phyloP scores from a whole-genome alignment of 2,888 invertebrate genomes.

The Drosophila affinis region DNA sequence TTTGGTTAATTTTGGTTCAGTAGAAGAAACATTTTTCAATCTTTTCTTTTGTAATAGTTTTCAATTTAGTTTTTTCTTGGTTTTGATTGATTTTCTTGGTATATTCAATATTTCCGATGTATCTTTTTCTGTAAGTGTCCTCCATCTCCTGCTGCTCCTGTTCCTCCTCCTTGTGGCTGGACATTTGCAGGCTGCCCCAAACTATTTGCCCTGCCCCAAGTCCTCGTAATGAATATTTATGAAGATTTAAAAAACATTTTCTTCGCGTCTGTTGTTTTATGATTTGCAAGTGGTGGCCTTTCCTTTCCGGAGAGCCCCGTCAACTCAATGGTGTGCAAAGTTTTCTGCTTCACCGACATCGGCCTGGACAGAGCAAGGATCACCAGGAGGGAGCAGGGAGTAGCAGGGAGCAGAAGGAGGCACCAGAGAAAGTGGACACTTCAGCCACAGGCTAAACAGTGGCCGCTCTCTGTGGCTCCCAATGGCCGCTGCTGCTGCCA shows the following conservation, averaged over 20 bases:
- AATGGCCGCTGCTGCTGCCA: conserved; percentile 28
- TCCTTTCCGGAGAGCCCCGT: conserved; percentile 50
- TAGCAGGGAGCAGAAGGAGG: no score
- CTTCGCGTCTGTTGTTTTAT: conserved; percentile 81
- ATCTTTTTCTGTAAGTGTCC: not conserved
- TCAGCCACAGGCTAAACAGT: conserved; percentile 36
- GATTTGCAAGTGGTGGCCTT: conserved; percentile 80
- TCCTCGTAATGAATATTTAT: conserved; percentile 82
- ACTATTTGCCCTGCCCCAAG: conserved; percentile 69
- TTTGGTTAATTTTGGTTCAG: no score
- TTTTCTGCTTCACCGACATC: conserved; percentile 50
- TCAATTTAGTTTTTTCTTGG: not conserved
- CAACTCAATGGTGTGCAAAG: conserved; percentile 77
- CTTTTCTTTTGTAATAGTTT: no score
- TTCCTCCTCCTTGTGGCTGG: conserved; percentile 12
- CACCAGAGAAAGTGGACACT: conserved; percentile 11
- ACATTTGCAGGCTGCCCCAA: conserved; percentile 62
- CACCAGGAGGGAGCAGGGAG: not conserved
- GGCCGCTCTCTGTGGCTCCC: conserved; percentile 7
- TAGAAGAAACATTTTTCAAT: no score
- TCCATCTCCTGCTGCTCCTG: not conserved
- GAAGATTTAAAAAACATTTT: conserved; percentile 82
- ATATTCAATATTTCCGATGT: not conserved
- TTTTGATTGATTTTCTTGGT: not conserved
- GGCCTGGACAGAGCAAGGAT: conserved; percentile 13